phyloP scores from a whole-genome alignment of 2,113 vertebrate genomes.

The Mustelus asterias region DNA sequence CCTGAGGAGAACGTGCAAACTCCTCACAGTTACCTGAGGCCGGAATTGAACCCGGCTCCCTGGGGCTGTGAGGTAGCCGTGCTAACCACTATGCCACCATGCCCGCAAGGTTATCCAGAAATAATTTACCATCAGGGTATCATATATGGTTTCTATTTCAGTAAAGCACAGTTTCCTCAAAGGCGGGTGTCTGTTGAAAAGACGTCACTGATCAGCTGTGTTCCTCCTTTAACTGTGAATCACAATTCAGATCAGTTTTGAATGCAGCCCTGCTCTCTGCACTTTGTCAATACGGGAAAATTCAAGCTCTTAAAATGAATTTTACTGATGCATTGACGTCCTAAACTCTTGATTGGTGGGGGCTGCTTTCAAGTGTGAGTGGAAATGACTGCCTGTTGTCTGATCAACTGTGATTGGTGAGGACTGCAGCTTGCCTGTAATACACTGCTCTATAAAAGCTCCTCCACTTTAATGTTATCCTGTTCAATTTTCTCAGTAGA shows the following conservation, averaged over 20 bases:
- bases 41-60: too few species aligned
- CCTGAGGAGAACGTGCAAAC: too few species aligned
- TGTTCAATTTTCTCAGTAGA: background rate
- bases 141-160: background rate
- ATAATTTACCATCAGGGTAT: background rate
- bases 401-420: background rate
- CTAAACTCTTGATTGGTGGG: background rate
- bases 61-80: too few species aligned
- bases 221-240: background rate
- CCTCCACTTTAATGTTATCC: background rate
- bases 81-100: too few species aligned
- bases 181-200: background rate
- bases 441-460: background rate
- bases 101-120: background rate
- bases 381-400: background rate
- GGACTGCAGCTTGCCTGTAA: background rate
- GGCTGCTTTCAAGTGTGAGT: background rate
- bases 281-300: background rate
- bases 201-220: background rate
- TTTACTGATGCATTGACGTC: background rate
- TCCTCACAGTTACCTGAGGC: too few species aligned
- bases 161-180: background rate
- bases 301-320: background rate
- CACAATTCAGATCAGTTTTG: background rate
- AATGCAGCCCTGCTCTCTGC: background rate